phyloP scores from a whole-genome alignment of 2,113 vertebrate species.

The Nothobranchius kuhntae region DNA sequence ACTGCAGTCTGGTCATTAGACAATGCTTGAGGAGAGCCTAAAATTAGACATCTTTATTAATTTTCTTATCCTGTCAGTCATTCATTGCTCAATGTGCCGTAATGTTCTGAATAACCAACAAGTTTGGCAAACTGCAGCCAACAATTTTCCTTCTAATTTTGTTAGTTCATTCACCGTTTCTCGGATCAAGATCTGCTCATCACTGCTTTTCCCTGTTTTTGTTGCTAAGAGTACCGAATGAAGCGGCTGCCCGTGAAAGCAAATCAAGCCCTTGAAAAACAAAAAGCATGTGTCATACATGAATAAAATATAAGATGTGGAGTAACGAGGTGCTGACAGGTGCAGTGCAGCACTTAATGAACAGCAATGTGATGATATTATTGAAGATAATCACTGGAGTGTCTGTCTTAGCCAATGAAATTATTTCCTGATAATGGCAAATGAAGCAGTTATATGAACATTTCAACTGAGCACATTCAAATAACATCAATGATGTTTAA shows the following conservation, averaged over 20 bases:
- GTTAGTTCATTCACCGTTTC: constrained; percentile 1
- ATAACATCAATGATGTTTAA: too few relatives aligned
- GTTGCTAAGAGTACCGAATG: neutral
- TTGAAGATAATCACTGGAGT: constrained; percentile 18
- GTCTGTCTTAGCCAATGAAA: constrained; percentile 2
- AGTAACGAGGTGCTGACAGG: constrained; percentile 1
- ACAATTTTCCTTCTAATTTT: constrained; percentile 21
- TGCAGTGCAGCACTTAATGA: constrained; percentile 16
- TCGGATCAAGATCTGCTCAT: constrained; percentile 12
- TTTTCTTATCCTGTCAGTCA: neutral
- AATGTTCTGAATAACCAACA: neutral
- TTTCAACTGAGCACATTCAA: neutral
- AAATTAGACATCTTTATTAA: constrained; percentile 12
- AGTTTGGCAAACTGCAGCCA: neutral
- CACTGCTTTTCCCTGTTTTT: neutral
- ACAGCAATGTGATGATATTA: constrained; percentile 16
- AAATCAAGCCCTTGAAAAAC: constrained; percentile 10
- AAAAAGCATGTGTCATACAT: constrained; percentile 28
- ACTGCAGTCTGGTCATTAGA: constrained; percentile 20
- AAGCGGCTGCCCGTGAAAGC: constrained; percentile 8
- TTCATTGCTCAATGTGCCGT: neutral
- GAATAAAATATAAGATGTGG: constrained; percentile 14
- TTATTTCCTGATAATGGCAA: constrained; percentile 10
- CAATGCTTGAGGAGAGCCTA: constrained; percentile 20
- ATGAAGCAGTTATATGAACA: constrained; percentile 17